Evolutionary conservation across 2,797 vertebrate genomes (phyloP).

Genomic region (Decapterus maruadsi): DNA sequence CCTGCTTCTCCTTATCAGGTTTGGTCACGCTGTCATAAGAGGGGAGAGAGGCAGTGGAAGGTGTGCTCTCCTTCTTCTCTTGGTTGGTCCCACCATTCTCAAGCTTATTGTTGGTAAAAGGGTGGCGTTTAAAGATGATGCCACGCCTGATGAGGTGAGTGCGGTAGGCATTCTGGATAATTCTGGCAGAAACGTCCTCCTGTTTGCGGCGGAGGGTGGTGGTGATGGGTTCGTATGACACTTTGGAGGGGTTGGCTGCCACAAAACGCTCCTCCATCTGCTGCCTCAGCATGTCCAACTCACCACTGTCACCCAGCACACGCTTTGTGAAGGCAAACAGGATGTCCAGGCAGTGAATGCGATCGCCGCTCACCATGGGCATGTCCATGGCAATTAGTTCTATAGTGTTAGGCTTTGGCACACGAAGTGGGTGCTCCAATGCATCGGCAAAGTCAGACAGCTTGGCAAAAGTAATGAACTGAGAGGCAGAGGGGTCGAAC

Average conservation of each 20-base stretch:
- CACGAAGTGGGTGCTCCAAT: slow-evolving; percentile 95
- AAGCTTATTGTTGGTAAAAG: slow-evolving; percentile 88
- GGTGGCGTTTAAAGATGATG: slow-evolving; percentile 90
- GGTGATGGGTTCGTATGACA: slow-evolving; percentile 99
- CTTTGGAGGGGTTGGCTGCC: slow-evolving; percentile 98
- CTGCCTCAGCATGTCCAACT: slow-evolving; percentile 97
- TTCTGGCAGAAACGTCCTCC: slow-evolving; percentile 94
- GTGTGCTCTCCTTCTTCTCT: slow-evolving; percentile 97
- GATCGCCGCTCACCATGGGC: slow-evolving; percentile 99
- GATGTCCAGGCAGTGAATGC: slow-evolving; percentile 99
- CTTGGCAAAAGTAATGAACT: slow-evolving; percentile 98
- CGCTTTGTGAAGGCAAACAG: slow-evolving; percentile 99
- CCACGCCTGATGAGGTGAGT: slow-evolving; percentile 90
- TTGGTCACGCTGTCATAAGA: slow-evolving; percentile 99
- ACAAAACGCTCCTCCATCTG: slow-evolving; percentile 99
- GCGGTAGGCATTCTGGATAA: slow-evolving; percentile 96
- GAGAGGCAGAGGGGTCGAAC: slow-evolving; percentile 97
- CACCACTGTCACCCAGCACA: slow-evolving; percentile 97
- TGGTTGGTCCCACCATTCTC: slow-evolving; percentile 94
- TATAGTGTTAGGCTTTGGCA: slow-evolving; percentile 99
- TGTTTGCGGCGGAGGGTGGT: slow-evolving; percentile 98
- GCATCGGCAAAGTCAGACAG: slow-evolving; percentile 97
- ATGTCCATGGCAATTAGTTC: slow-evolving; percentile 99
- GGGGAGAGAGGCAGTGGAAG: slow-evolving; percentile 97
- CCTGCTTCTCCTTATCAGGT: slow-evolving; percentile 97